Evolutionary conservation across 2,113 vertebrate species (phyloP).

Genomic region (Genyomyrus donnyi): DNA sequence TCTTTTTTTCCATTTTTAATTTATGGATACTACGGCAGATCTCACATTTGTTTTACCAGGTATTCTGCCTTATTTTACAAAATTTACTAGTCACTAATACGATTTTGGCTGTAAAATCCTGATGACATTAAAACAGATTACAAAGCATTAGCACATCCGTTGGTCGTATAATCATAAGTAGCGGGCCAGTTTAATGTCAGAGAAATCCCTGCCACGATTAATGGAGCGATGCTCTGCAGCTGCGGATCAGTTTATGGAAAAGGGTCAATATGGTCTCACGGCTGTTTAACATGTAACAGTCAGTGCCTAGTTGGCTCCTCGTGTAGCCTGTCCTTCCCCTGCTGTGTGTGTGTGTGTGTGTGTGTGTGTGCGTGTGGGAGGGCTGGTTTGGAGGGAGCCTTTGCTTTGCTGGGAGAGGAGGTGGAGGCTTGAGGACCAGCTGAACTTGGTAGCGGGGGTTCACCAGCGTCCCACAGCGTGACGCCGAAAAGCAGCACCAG

Average conservation of each 20-base stretch:
- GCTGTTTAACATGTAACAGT: background rate
- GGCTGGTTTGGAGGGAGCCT: background rate
- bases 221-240: background rate
- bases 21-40: background rate
- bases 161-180: background rate
- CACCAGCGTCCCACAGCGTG: background rate
- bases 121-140: conserved; percentile 12
- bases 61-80: background rate
- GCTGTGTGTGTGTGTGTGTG: background rate
- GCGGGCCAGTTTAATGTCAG: background rate
- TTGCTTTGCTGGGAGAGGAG: background rate
- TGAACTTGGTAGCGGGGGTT: background rate
- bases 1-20: background rate
- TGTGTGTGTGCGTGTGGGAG: background rate
- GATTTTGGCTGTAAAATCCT: background rate
- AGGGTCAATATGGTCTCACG: background rate
- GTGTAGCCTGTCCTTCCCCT: background rate
- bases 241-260: background rate
- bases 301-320: background rate
- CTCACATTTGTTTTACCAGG: background rate
- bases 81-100: background rate
- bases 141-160: background rate
- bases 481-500: background rate
- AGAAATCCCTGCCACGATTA: background rate
- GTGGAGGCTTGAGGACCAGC: background rate